Evolutionary conservation across 2,888 invertebrate species (phyloP).

Genomic region (Chymomyza caudatula): DNA sequence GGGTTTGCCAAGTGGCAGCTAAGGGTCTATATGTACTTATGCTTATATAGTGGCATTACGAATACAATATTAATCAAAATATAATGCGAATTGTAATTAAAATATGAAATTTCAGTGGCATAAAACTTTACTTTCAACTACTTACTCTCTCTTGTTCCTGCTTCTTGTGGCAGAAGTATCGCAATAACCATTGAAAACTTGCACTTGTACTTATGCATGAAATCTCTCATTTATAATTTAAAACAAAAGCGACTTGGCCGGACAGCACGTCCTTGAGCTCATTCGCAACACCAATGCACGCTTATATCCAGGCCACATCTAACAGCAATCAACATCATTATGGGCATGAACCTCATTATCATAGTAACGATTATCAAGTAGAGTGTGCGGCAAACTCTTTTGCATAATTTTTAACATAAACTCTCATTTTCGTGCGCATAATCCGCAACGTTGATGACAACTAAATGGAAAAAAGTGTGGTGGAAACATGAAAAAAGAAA

Average conservation of each 20-base stretch:
- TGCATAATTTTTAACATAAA: constrained; percentile 66
- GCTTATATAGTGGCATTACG: constrained; percentile 17
- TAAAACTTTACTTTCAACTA: background rate
- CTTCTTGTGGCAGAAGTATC: background rate
- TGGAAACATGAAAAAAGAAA: background rate
- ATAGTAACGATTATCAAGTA: constrained; percentile 8
- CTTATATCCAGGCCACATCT: constrained; percentile 5
- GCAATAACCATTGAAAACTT: constrained; percentile 3
- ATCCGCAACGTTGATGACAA: constrained; percentile 53
- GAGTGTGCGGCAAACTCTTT: constrained; percentile 22
- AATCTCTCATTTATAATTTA: background rate
- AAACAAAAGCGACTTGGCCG: background rate
- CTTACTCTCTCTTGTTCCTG: background rate
- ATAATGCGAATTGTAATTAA: constrained; percentile 44
- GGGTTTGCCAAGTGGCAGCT: constrained; percentile 26
- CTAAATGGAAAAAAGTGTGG: constrained; percentile 36
- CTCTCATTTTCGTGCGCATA: constrained; percentile 59
- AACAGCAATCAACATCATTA: constrained; percentile 24
- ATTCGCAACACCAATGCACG: constrained; percentile 8
- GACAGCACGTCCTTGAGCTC: background rate
- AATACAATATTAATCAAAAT: background rate
- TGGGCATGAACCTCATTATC: constrained; percentile 40
- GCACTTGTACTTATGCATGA: background rate
- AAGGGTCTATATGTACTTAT: constrained; percentile 1
- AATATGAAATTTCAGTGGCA: constrained; percentile 38